Conservation (phyloP, 2,797 vertebrate genomes). For the Decapterus maruadsi region DNA sequence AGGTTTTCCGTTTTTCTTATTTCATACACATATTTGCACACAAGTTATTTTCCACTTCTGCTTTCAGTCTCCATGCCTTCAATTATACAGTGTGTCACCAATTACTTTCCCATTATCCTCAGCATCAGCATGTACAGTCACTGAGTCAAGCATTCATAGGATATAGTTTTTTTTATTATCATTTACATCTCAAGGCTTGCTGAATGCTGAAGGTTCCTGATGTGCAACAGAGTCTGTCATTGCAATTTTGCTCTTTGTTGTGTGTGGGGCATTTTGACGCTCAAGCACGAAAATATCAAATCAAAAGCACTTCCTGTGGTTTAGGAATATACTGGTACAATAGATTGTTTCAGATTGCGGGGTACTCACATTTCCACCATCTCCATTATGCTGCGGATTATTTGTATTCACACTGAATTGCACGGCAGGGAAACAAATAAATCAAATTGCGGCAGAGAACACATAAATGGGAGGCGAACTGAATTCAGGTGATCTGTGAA, state of each 20-base stretch:
- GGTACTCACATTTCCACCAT: constrained; percentile 65
- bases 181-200: constrained; percentile 69
- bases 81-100: constrained; percentile 73
- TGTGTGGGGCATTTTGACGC: constrained; percentile 58
- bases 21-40: constrained; percentile 63
- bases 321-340: constrained; percentile 68
- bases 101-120: constrained; percentile 79
- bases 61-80: constrained; percentile 62
- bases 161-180: constrained; percentile 59
- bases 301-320: constrained; percentile 71
- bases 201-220: constrained; percentile 52
- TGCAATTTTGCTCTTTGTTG: constrained; percentile 65
- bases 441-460: constrained; percentile 75
- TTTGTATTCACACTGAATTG: constrained; percentile 80
- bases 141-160: constrained; percentile 63
- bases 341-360: constrained; percentile 74
- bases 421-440: constrained; percentile 76
- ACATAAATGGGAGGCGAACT: constrained; percentile 73
- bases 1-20: constrained; percentile 59
- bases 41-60: constrained; percentile 70
- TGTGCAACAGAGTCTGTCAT: constrained; percentile 57
- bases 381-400: constrained; percentile 75
- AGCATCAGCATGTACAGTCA: constrained; percentile 56
- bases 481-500: constrained; percentile 86
- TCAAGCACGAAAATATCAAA: constrained; percentile 72